These are phyloP conservation scores for Oxyura jamaicensis DNA, from an alignment of 2,113 vertebrate genomes.

Conservation along the genomic window DNA sequence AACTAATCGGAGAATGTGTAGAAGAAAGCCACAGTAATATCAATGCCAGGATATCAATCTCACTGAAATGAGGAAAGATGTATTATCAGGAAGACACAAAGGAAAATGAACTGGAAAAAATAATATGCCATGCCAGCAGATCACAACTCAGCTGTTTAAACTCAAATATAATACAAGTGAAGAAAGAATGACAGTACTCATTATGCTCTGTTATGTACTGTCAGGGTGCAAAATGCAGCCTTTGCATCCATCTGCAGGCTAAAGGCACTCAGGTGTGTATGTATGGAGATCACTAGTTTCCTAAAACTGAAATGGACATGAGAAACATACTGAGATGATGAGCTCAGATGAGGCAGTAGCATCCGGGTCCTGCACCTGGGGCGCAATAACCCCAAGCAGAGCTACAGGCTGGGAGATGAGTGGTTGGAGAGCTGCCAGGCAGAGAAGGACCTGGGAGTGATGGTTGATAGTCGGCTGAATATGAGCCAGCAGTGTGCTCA, in stretches of 20 bases:
- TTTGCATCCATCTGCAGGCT: not conserved
- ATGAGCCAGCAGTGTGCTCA: no score
- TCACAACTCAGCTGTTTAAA: not conserved
- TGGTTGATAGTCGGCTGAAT: no score
- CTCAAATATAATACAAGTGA: rapidly evolving
- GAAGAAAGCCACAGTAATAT: not conserved
- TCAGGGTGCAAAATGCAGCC: not conserved
- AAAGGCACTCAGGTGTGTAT: not conserved
- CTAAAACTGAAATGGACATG: not conserved
- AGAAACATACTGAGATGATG: not conserved
- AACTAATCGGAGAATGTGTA: not conserved
- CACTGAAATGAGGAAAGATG: not conserved
- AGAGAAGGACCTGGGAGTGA: no score
- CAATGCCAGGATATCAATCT: not conserved
- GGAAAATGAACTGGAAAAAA: not conserved
- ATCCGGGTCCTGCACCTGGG: no score
- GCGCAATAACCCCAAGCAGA: no score
- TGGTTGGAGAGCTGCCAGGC: no score
- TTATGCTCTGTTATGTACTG: no score
- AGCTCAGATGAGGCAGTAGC: not conserved
- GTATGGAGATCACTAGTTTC: not conserved
- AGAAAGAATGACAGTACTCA: not conserved
- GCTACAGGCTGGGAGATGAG: no score
- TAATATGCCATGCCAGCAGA: not conserved
- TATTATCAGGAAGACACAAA: not conserved